A percentile compares a stretch with the other conserved stretches of the same genome.
Conservation (phyloP, 2,113 vertebrate species). For the Dasypus novemcinctus region DNA sequence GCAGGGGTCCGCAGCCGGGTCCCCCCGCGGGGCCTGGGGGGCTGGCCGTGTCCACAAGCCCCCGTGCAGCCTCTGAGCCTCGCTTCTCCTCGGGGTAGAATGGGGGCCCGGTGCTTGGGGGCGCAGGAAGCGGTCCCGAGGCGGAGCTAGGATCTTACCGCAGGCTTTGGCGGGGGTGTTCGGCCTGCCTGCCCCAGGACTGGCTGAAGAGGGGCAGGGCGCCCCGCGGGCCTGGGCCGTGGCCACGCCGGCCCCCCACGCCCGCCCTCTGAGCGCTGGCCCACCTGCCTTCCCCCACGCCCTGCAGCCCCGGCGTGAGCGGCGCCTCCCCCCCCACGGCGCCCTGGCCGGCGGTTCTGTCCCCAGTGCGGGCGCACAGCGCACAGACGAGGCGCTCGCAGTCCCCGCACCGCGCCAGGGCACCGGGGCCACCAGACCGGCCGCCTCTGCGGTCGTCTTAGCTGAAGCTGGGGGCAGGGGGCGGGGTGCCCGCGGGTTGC, state of each 20-base stretch:
- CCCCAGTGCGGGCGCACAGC: too few relatives aligned
- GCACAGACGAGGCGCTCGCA: too few relatives aligned
- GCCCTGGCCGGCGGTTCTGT: too few relatives aligned
- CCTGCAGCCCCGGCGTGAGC: too few relatives aligned
- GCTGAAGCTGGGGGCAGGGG: constrained; percentile 49
- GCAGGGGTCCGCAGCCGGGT: not conserved
- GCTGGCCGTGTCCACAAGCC: too few relatives aligned
- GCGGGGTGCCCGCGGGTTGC: constrained; percentile 8
- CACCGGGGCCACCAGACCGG: too few relatives aligned
- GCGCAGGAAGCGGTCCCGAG: not conserved
- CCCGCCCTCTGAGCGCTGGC: not conserved
- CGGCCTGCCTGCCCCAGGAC: not conserved
- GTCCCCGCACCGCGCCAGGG: constrained; percentile 58
- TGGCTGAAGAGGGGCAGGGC: not conserved
- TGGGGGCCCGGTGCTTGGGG: not conserved
- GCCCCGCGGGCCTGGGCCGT: not conserved
- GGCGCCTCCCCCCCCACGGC: too few relatives aligned
- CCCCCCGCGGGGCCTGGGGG: too few relatives aligned
- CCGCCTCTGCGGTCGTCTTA: too few relatives aligned
- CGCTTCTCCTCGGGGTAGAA: not conserved
- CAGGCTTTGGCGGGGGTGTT: not conserved
- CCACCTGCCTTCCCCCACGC: not conserved
- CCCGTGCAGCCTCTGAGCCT: not conserved
- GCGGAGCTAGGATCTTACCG: not conserved
- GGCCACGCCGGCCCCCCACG: not conserved